Conservation (phyloP, 2,113 vertebrate species). For the Pterocles orientalis region DNA sequence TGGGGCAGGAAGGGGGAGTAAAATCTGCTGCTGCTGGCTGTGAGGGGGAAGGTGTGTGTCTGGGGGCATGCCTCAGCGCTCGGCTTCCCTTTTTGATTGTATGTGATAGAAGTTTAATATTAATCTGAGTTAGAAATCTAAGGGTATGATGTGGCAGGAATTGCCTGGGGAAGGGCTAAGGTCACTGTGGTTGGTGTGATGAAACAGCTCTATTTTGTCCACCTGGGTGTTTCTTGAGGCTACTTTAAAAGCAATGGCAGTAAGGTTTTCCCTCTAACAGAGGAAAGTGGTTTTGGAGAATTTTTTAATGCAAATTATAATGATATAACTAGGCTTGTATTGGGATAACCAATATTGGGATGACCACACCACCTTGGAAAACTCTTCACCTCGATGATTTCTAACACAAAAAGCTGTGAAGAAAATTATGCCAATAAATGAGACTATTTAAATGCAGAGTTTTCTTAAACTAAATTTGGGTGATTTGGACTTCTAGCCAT, state of each 20-base stretch:
- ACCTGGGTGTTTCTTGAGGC: conserved; percentile 14
- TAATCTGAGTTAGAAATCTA: conserved; percentile 34
- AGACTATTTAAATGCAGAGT: background rate
- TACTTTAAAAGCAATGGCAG: background rate
- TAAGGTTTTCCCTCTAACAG: background rate
- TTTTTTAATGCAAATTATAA: background rate
- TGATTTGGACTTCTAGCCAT: background rate
- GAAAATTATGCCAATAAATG: background rate
- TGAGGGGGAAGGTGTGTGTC: too few relatives aligned
- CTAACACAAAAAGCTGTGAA: background rate
- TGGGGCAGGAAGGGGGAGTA: background rate
- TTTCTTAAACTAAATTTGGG: background rate
- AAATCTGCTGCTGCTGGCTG: background rate
- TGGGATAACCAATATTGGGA: background rate
- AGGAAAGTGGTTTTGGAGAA: background rate
- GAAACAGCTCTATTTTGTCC: conserved; percentile 41
- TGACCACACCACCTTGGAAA: background rate
- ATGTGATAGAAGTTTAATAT: conserved; percentile 23
- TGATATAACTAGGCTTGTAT: background rate
- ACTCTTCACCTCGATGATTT: background rate
- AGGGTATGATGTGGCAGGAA: conserved; percentile 53
- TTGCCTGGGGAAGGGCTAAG: conserved; percentile 63
- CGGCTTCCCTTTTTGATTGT: background rate
- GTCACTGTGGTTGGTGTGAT: conserved; percentile 46
- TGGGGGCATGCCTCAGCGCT: background rate